Evolutionary conservation across 37 sponge, comb jelly and placozoan genomes (phyloP).

Genomic region (Halisarca cf. caerulea): DNA sequence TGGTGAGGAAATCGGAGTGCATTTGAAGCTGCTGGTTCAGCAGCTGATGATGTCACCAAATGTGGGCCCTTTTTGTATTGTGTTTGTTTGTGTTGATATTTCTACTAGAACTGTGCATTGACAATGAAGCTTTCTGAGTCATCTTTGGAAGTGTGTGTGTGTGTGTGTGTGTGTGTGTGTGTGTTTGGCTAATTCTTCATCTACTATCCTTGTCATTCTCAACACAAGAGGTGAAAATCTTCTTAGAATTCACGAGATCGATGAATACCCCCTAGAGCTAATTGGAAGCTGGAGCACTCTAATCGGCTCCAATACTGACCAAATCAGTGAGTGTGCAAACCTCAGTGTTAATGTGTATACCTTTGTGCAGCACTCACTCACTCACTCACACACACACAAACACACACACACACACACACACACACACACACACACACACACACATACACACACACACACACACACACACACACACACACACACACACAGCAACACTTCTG

Average conservation of each 20-base stretch:
- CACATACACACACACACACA: neutral
- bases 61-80: too few species aligned
- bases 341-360: too few species aligned
- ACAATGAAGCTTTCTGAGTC: conserved; percentile 9
- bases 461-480: neutral
- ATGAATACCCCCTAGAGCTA: conserved; percentile 56
- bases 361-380: too few species aligned
- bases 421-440: too few species aligned
- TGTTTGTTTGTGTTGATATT: neutral
- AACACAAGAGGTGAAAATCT: conserved; percentile 51
- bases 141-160: neutral
- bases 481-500: too few species aligned
- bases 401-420: too few species aligned
- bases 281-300: conserved; percentile 84
- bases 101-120: neutral
- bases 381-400: too few species aligned
- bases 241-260: conserved; percentile 26
- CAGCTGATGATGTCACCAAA: neutral
- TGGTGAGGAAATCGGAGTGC: conserved; percentile 11
- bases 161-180: too few species aligned
- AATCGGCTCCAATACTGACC: conserved; percentile 68
- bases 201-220: neutral
- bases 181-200: too few species aligned
- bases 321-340: conserved; percentile 53
- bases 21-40: neutral